phyloP scores from a whole-genome alignment of 1,140 invertebrate species.

The Platorchestia sp. region DNA sequence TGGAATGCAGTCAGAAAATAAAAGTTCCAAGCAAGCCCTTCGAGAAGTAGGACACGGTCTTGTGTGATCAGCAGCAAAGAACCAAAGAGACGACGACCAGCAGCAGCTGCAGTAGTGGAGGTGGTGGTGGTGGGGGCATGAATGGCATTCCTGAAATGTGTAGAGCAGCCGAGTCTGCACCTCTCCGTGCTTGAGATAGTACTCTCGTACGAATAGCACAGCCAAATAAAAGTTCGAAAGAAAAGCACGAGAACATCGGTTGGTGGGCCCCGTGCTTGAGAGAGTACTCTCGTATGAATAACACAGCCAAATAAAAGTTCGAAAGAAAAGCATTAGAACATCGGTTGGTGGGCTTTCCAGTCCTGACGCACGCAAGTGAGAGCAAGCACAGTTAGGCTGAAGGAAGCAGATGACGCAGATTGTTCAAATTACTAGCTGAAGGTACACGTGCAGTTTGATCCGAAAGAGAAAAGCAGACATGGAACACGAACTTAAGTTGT shows the following conservation, averaged over 20 bases:
- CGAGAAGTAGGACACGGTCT: background rate
- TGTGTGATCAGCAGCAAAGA: background rate
- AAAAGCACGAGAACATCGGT: background rate
- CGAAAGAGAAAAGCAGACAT: no score
- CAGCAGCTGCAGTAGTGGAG: background rate
- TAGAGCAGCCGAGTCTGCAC: conserved; percentile 19
- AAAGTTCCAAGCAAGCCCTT: background rate
- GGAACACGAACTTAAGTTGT: no score
- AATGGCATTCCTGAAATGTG: conserved; percentile 53
- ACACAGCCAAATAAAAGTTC: background rate
- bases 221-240: background rate
- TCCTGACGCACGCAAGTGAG: background rate
- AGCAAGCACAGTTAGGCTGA: background rate
- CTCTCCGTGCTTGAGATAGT: conserved; percentile 31
- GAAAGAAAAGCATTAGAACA: background rate
- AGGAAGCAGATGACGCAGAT: background rate
- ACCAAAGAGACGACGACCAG: conserved; percentile 19
- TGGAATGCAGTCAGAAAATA: background rate
- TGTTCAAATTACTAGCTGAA: no score
- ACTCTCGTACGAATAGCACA: conserved; percentile 41
- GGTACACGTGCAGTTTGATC: no score
- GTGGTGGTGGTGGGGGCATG: conserved; percentile 16
- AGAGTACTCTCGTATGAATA: conserved; percentile 42
- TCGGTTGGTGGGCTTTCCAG: background rate
- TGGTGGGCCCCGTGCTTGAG: conserved; percentile 8